Evolutionary conservation across 1,140 invertebrate genomes (phyloP).

Genomic region (Berghia stephanieae): DNA sequence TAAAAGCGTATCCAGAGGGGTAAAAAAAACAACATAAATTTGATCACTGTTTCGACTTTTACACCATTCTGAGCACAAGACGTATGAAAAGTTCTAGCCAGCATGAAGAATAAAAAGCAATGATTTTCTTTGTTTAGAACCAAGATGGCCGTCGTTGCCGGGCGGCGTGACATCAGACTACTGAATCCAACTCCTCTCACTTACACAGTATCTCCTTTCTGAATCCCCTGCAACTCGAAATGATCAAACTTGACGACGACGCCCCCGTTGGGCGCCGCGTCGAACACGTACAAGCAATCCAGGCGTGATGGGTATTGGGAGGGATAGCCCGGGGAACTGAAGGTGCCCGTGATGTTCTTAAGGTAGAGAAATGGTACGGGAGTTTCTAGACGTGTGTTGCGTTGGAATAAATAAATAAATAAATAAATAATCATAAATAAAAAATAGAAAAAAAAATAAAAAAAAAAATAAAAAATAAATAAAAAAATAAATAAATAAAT

Average conservation of each 20-base stretch:
- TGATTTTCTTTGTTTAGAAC: background rate
- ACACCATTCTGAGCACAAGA: background rate
- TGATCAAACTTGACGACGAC: slow-evolving; percentile 38
- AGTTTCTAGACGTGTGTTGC: background rate
- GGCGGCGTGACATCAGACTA: too few species aligned
- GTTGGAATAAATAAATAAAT: background rate
- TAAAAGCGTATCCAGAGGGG: too few species aligned
- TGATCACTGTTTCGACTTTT: background rate
- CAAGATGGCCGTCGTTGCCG: too few species aligned
- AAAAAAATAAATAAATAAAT: background rate
- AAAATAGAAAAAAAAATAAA: background rate
- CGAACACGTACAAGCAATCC: slow-evolving; percentile 36
- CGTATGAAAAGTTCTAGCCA: background rate
- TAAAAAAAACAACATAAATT: too few species aligned
- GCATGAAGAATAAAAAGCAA: background rate
- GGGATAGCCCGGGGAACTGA: slow-evolving; percentile 37
- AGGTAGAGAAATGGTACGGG: slow-evolving; percentile 24
- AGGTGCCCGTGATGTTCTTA: slow-evolving; percentile 21
- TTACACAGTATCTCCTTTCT: slow-evolving; percentile 26
- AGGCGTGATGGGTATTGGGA: slow-evolving; percentile 33
- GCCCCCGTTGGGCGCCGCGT: slow-evolving; percentile 36
- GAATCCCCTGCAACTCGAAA: slow-evolving; percentile 38
- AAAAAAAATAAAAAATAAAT: background rate
- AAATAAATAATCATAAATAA: background rate
- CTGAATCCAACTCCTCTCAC: too few species aligned